Conservation (phyloP, 2,888 invertebrate species). For the Limnephilus rhombicus region DNA sequence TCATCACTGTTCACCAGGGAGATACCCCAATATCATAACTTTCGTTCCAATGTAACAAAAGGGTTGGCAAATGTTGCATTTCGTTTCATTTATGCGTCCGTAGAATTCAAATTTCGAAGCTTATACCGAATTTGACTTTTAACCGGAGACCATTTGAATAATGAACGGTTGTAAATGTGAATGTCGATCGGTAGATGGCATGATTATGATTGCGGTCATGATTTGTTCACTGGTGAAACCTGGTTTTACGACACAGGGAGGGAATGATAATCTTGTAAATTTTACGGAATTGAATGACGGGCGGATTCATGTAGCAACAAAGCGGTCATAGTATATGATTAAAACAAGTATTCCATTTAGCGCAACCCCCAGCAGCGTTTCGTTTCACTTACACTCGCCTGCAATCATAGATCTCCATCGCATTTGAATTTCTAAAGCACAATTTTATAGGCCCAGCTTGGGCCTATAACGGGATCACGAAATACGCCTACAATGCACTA, state of each 20-base stretch:
- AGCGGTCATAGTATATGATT: too few species aligned
- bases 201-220: slow-evolving; percentile 18
- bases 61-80: not conserved
- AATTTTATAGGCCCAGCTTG: too few species aligned
- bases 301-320: not conserved
- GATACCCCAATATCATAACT: not conserved
- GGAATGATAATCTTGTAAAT: not conserved
- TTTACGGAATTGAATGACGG: not conserved
- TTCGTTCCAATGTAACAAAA: not conserved
- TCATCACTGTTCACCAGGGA: too few species aligned
- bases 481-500: too few species aligned
- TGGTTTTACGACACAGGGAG: not conserved
- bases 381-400: too few species aligned
- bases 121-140: not conserved
- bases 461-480: too few species aligned
- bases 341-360: not conserved
- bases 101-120: not conserved
- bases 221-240: not conserved
- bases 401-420: too few species aligned
- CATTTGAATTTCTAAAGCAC: too few species aligned
- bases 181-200: not conserved
- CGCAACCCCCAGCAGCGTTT: too few species aligned
- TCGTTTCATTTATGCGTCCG: not conserved
- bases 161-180: not conserved
- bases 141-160: not conserved